phyloP scores from a whole-genome alignment of 2,113 vertebrate genomes.

The Synodontis membranacea region DNA sequence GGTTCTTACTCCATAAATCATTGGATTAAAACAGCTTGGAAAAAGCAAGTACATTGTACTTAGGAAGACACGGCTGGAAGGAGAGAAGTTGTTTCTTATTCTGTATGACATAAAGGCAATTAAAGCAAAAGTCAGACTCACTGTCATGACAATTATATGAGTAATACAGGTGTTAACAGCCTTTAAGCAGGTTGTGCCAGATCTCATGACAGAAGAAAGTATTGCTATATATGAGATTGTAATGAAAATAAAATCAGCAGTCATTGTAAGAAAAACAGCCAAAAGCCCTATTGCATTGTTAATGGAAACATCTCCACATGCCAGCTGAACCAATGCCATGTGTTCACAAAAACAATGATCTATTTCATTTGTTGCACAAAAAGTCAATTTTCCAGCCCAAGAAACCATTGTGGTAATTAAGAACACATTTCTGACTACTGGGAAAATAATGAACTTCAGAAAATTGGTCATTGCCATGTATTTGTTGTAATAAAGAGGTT shows the following conservation, averaged over 20 bases:
- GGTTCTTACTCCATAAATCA: conserved; percentile 58
- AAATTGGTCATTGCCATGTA: conserved; percentile 26
- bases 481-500: conserved; percentile 51
- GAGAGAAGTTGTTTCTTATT: conserved; percentile 51
- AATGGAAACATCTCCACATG: conserved; percentile 59
- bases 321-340: conserved; percentile 65
- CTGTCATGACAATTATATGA: conserved; percentile 45
- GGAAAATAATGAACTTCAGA: conserved; percentile 9
- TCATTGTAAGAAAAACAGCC: conserved; percentile 21
- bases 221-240: conserved; percentile 37
- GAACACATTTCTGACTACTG: conserved; percentile 39
- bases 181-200: conserved; percentile 32
- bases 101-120: conserved; percentile 50
- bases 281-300: conserved; percentile 60
- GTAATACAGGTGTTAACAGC: conserved; percentile 48
- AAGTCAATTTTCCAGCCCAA: conserved; percentile 47
- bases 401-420: conserved; percentile 8
- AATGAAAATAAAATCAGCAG: conserved; percentile 42
- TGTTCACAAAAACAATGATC: conserved; percentile 65
- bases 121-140: conserved; percentile 41
- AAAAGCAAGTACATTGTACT: conserved; percentile 52
- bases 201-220: conserved; percentile 29
- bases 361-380: conserved; percentile 60
- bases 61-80: conserved; percentile 47
- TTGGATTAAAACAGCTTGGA: conserved; percentile 51